phyloP scores from a whole-genome alignment of 1,140 invertebrate species.

The Bombus pyrosoma region DNA sequence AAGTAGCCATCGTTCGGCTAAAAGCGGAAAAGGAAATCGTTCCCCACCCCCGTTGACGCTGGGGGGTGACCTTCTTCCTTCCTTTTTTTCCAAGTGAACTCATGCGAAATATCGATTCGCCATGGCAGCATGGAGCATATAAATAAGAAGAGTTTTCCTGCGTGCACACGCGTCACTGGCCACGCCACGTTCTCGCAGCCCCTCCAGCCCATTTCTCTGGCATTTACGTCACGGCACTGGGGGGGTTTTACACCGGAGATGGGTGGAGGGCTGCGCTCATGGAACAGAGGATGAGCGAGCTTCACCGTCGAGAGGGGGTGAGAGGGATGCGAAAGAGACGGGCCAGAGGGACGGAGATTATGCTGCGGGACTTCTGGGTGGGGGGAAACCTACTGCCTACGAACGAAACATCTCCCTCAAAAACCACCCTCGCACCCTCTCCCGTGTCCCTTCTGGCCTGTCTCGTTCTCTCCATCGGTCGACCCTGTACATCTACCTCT shows the following conservation, averaged over 20 bases:
- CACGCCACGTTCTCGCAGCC: slow-evolving; percentile 75
- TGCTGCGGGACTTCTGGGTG: slow-evolving; percentile 68
- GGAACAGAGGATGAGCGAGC: slow-evolving; percentile 60
- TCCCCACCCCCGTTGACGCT: neutral
- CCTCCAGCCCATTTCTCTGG: slow-evolving; percentile 77
- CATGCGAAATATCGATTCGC: slow-evolving; percentile 80
- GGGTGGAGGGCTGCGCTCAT: slow-evolving; percentile 41
- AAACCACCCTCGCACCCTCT: slow-evolving; percentile 73
- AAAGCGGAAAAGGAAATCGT: slow-evolving; percentile 55
- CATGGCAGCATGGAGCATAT: slow-evolving; percentile 76
- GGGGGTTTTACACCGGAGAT: slow-evolving; percentile 61
- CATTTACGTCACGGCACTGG: slow-evolving; percentile 76
- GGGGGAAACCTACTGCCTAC: slow-evolving; percentile 65
- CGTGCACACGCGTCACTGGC: slow-evolving; percentile 81
- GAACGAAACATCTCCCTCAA: slow-evolving; percentile 81
- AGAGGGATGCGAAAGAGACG: slow-evolving; percentile 56
- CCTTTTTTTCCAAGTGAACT: slow-evolving; percentile 58
- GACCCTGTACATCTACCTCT: slow-evolving; percentile 62
- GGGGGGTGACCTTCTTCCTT: slow-evolving; percentile 39
- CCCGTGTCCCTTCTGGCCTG: slow-evolving; percentile 47
- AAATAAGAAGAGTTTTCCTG: slow-evolving; percentile 82
- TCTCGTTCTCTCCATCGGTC: slow-evolving; percentile 61
- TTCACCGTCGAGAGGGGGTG: slow-evolving; percentile 31
- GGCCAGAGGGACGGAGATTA: slow-evolving; percentile 71
- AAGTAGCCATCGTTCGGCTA: slow-evolving; percentile 38